phyloP scores from a whole-genome alignment of 1,140 invertebrate species.

The Aleiodes sp. region DNA sequence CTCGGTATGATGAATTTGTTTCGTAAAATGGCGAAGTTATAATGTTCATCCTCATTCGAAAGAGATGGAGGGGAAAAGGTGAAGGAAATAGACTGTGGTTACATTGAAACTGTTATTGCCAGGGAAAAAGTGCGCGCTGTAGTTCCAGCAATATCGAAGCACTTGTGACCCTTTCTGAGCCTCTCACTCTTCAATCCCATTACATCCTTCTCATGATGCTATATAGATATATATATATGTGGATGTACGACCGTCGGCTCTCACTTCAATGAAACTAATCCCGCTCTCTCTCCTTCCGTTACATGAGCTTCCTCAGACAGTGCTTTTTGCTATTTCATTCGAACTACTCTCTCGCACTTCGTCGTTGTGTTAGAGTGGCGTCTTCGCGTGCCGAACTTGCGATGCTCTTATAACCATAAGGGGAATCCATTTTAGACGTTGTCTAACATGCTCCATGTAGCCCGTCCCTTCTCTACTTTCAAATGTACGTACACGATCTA shows the following conservation, averaged over 20 bases:
- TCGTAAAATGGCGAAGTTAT: neutral
- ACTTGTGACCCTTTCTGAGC: constrained; percentile 6
- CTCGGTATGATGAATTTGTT: neutral
- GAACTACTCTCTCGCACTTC: neutral
- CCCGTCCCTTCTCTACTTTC: neutral
- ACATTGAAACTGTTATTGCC: constrained; percentile 20
- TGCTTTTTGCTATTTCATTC: constrained; percentile 6
- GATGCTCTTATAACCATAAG: constrained; percentile 12
- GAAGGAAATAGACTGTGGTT: constrained; percentile 15
- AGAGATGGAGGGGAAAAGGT: neutral
- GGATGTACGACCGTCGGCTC: neutral
- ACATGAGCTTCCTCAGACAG: neutral
- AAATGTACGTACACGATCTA: neutral
- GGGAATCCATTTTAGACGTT: constrained; percentile 13
- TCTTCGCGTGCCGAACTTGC: constrained; percentile 9
- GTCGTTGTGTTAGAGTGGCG: constrained; percentile 1
- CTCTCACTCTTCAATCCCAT: neutral
- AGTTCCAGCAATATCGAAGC: constrained; percentile 22
- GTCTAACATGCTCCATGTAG: constrained; percentile 7
- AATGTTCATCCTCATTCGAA: neutral
- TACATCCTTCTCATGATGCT: neutral
- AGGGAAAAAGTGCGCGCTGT: constrained; percentile 12
- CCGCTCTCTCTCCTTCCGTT: neutral
- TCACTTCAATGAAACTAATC: too few species aligned
- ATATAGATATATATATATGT: neutral